Evolutionary conservation across 2,113 vertebrate species (phyloP), one percentile per base, ranked within the genome.

Genomic region (Cyprinodon tularosa): DNA sequence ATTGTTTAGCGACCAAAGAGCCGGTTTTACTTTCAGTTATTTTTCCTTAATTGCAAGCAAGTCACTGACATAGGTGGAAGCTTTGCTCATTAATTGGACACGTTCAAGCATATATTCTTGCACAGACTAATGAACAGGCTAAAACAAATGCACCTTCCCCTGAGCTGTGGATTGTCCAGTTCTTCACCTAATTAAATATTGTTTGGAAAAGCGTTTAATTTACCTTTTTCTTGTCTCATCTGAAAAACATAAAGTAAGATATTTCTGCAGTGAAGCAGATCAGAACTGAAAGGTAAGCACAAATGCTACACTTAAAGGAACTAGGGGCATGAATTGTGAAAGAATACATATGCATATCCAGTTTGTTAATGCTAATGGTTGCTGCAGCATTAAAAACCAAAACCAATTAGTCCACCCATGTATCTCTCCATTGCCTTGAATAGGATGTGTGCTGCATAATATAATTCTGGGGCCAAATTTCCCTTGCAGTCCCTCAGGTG

Each of bases 41-140:
- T 72, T 74, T 42, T 72, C 72, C 62, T 72, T 81, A 79, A 85
- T 80, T 85, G 71, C 62, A 38, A 67, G 74, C 53, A 76, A 71
- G 72, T 78, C 62, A 20, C 74, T 63, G 80, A 84, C 59, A 60
- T 57, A 61, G 72, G 75, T 50, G 66, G 66, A 62, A 47, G 39
- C 84, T 77, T 66, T 66, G 38, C 64, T 74, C 65, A 68, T 65
- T 87, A 84, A 80, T 74, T 87, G 77, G 76, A 14, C 68, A 37
- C 68, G 72, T 71, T 78, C 20, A 77, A 62, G 71, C 63, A 77
- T 57, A 66, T 48, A 76, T 50, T 22, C 15, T 47, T 36, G 69
- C 62, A 73, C 69, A 73, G 57, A 47, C 57, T 13, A 4, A 71
- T 29, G 11, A 59, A 69, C 59, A 70, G 29, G 70, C 15, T 75